Conservation (phyloP, 2,113 vertebrate species). For the Aptenodytes forsteri region DNA sequence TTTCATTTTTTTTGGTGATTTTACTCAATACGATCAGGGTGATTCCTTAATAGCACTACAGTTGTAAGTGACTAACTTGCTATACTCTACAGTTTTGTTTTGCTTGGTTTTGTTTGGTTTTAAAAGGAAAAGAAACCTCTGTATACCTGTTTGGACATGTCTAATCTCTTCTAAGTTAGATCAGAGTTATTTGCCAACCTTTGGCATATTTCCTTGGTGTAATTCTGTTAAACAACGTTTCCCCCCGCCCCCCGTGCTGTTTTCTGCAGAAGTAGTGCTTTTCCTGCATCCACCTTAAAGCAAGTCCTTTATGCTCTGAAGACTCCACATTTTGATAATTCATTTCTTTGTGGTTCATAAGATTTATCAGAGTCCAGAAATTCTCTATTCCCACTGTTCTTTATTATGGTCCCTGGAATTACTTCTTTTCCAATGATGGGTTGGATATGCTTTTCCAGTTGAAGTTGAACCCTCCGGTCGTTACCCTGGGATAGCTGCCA, state of each 20-base stretch:
- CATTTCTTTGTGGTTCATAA: background rate
- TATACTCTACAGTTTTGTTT: background rate
- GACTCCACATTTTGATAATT: background rate
- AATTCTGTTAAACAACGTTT: background rate
- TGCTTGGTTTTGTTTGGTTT: background rate
- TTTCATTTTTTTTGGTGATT: background rate
- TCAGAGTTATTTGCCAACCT: slow-evolving; percentile 7
- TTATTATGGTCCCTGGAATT: background rate
- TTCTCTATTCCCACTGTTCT: background rate
- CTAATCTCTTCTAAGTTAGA: background rate
- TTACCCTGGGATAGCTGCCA: background rate
- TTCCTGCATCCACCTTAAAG: background rate
- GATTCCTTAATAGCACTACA: background rate
- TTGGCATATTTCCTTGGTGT: background rate
- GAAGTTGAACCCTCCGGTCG: background rate
- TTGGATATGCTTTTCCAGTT: background rate
- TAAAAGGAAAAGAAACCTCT: background rate
- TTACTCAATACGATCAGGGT: background rate
- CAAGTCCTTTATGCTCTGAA: background rate
- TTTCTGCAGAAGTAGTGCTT: background rate
- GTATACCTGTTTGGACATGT: background rate
- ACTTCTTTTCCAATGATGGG: background rate
- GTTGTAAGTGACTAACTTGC: background rate
- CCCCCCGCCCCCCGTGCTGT: background rate
- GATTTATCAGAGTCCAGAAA: background rate